phyloP scores from a whole-genome alignment of 2,113 vertebrate species.

The Phyllostomus discolor region DNA sequence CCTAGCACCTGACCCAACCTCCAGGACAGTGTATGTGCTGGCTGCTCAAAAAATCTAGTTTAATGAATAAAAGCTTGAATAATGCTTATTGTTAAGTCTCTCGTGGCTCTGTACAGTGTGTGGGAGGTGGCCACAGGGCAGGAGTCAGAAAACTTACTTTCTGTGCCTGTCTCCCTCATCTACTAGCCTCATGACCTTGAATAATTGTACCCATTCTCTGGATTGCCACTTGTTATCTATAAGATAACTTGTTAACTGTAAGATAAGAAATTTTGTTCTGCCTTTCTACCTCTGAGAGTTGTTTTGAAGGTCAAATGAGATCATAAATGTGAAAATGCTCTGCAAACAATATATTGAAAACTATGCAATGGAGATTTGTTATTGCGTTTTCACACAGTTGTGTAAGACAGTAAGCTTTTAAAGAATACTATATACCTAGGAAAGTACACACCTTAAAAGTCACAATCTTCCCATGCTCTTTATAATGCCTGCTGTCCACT shows the following conservation, averaged over 20 bases:
- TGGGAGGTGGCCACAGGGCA: background rate
- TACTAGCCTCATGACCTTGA: background rate
- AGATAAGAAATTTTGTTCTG: background rate
- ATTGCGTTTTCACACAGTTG: background rate
- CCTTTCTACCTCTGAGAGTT: background rate
- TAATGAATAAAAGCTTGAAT: background rate
- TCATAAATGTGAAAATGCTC: background rate
- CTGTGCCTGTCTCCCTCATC: background rate
- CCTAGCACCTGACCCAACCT: background rate
- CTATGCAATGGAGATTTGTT: background rate
- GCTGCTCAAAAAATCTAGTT: background rate
- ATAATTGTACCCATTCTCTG: background rate
- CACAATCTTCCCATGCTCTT: background rate
- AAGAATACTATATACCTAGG: background rate
- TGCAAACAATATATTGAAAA: background rate
- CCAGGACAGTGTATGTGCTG: background rate
- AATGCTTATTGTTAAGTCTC: background rate
- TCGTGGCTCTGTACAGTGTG: background rate
- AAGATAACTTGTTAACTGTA: too few species aligned
- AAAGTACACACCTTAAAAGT: background rate
- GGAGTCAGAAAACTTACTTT: background rate
- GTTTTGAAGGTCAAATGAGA: background rate
- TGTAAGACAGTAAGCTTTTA: background rate
- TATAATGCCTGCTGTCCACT: background rate
- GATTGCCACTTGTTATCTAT: background rate